Conservation (phyloP, 2,113 vertebrate species). For the Cyanocitta stelleri region DNA sequence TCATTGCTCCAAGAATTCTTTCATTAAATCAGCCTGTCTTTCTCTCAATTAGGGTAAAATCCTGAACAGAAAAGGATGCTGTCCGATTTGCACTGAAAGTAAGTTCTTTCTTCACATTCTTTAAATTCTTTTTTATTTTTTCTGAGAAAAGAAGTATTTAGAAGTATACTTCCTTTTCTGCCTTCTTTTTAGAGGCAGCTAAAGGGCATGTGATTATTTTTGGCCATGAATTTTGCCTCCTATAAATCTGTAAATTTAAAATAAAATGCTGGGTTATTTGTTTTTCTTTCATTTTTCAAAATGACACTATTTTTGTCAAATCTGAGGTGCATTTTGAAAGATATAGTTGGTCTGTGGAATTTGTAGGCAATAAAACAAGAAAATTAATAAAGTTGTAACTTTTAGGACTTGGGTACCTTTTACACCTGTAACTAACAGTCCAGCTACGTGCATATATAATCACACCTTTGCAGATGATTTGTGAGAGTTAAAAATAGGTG, state of each 20-base stretch:
- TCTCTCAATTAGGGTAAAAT: conserved; percentile 90
- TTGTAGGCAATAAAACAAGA: neutral
- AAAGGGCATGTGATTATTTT: neutral
- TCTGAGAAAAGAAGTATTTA: neutral
- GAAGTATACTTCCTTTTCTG: neutral
- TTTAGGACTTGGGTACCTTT: neutral
- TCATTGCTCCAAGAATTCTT: neutral
- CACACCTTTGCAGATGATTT: neutral
- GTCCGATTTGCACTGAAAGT: conserved; percentile 99
- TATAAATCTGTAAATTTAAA: neutral
- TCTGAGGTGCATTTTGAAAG: neutral
- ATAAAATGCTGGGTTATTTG: neutral
- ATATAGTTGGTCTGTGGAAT: neutral
- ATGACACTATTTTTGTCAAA: neutral
- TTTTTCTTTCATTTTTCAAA: neutral
- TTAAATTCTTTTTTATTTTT: neutral
- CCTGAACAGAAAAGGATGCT: conserved; percentile 97
- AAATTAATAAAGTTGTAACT: neutral
- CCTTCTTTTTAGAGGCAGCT: neutral
- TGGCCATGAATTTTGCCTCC: neutral
- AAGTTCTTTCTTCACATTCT: conserved; percentile 78
- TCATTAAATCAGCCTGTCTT: conserved; percentile 57
- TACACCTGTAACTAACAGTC: neutral
- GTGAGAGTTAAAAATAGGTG: neutral
- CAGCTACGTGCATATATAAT: neutral